phyloP scores from a whole-genome alignment of 2,888 invertebrate genomes.

The Oxyscelio sp. region DNA sequence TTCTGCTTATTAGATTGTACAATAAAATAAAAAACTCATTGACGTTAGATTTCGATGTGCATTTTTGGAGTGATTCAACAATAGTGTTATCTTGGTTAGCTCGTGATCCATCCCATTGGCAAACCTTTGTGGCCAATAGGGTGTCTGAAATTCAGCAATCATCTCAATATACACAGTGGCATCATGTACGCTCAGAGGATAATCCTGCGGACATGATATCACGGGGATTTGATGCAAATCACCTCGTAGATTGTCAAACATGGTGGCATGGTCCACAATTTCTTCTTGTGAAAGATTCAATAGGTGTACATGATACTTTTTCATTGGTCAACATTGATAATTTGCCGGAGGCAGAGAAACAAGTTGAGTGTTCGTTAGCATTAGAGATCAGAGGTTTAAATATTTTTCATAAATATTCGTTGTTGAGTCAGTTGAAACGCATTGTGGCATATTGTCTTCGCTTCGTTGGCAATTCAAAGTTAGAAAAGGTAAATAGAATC shows the following conservation, averaged over 20 bases:
- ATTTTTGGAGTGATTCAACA: conserved; percentile 40
- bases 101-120: not conserved
- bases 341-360: conserved; percentile 7
- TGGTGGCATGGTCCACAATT: conserved; percentile 32
- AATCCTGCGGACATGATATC: conserved; percentile 29
- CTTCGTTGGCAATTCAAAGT: conserved; percentile 5
- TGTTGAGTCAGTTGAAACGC: conserved; percentile 10
- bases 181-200: conserved; percentile 35
- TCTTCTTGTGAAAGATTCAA: not conserved
- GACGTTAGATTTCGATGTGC: conserved; percentile 17
- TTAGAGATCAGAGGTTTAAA: not conserved
- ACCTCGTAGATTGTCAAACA: not conserved
- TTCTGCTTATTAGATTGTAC: not conserved
- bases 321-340: not conserved
- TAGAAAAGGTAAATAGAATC: conserved; percentile 45
- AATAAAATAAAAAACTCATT: not conserved
- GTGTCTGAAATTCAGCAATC: conserved; percentile 29
- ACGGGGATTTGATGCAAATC: conserved; percentile 5
- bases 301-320: not conserved
- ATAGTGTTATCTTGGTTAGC: not conserved
- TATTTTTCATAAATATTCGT: conserved; percentile 19
- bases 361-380: not conserved
- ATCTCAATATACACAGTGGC: not conserved
- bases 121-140: conserved; percentile 30
- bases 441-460: conserved; percentile 27